Percentiles rank a stretch among this genome's conserved stretches.
Conservation (phyloP, 2,888 invertebrate species). For the Sarcophaga caerulescens region DNA sequence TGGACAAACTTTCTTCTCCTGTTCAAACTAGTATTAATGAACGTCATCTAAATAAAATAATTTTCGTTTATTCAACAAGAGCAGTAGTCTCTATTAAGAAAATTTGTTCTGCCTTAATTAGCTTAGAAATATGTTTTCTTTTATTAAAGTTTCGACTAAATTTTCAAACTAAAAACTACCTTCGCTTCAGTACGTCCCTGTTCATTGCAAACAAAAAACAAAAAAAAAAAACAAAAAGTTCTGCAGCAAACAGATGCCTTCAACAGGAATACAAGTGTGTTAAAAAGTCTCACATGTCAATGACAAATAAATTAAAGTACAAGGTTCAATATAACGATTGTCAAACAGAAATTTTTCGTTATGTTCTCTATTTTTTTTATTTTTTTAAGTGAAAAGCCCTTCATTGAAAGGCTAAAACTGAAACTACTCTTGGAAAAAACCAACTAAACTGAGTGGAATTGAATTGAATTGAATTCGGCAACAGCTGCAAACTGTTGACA, state of each 20-base stretch:
- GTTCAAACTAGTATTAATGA: too few relatives aligned
- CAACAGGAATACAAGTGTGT: conserved; percentile 41
- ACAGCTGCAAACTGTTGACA: conserved; percentile 64
- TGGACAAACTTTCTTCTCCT: too few relatives aligned
- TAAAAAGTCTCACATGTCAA: conserved; percentile 65
- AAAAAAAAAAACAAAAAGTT: background rate
- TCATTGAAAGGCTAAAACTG: background rate
- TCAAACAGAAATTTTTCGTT: conserved; percentile 60
- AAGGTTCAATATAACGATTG: conserved; percentile 64
- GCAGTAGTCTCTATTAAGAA: too few relatives aligned
- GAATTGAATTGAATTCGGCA: conserved; percentile 60
- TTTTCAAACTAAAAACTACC: too few relatives aligned
- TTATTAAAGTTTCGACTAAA: too few relatives aligned
- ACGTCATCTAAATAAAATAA: too few relatives aligned
- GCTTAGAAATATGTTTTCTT: too few relatives aligned
- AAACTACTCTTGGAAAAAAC: background rate
- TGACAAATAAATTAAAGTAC: conserved; percentile 63
- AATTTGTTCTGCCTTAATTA: too few relatives aligned
- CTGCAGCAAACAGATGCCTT: conserved; percentile 10
- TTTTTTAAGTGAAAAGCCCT: conserved; percentile 31
- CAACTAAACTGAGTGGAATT: conserved; percentile 50
- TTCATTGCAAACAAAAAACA: background rate
- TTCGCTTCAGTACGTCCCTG: conserved; percentile 13
- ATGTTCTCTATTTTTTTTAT: background rate
- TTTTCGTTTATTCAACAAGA: too few relatives aligned